These are phyloP conservation scores for Ichneumon xanthorius DNA, from an alignment of 2,888 invertebrate species.

Conservation along the genomic window DNA sequence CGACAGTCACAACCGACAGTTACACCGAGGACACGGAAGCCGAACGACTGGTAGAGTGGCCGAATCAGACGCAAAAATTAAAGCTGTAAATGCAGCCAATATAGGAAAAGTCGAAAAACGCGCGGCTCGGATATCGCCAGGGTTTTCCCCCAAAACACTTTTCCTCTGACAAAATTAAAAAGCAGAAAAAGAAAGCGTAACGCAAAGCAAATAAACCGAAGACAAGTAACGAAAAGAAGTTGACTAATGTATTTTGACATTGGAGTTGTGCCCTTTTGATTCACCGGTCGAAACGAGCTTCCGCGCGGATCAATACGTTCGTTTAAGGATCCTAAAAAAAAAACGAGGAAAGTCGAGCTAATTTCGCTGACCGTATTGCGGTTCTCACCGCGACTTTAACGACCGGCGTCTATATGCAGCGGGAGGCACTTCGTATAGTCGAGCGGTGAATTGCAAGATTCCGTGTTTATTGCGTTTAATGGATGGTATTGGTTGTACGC, in stretches of 20 bases:
- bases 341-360: background rate
- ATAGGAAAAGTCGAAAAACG: background rate
- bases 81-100: background rate
- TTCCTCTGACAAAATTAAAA: background rate
- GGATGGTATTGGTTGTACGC: conserved; percentile 78
- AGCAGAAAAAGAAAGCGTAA: background rate
- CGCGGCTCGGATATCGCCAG: no score
- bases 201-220: background rate
- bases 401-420: conserved; percentile 47
- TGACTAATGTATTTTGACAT: background rate
- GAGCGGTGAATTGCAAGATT: conserved; percentile 78
- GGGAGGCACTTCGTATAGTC: conserved; percentile 67
- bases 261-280: background rate
- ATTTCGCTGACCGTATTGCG: conserved; percentile 23
- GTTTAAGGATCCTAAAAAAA: background rate
- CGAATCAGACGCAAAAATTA: background rate
- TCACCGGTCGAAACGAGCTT: background rate
- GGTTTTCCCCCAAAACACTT: background rate
- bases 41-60: background rate
- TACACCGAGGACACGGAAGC: background rate
- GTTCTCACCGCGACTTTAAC: conserved; percentile 68
- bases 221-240: background rate
- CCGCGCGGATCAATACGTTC: background rate
- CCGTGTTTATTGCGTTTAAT: conserved; percentile 81
- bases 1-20: background rate